Evolutionary conservation across 2,797 vertebrate genomes (phyloP).

Genomic region (Pipistrellus kuhlii): DNA sequence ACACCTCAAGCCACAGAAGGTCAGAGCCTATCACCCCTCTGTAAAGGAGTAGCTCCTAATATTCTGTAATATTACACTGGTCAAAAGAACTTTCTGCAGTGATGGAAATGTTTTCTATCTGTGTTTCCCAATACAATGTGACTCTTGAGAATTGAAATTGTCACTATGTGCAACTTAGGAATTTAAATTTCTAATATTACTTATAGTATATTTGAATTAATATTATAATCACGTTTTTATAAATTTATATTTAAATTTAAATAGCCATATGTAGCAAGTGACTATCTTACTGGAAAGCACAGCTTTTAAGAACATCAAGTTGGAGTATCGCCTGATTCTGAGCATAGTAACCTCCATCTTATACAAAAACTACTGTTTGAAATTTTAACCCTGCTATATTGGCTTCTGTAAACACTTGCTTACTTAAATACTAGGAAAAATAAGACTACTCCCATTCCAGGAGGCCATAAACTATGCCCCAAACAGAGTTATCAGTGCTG

Average conservation of each 20-base stretch:
- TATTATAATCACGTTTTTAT: background rate
- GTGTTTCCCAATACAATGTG: background rate
- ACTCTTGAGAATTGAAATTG: background rate
- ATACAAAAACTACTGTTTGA: too few species aligned
- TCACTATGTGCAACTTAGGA: background rate
- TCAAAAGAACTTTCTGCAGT: background rate
- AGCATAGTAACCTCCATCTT: too few species aligned
- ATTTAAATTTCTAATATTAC: background rate
- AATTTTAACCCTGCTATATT: too few species aligned
- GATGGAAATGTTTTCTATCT: background rate
- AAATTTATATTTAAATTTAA: background rate
- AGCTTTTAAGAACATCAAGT: background rate
- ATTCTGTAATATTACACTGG: background rate
- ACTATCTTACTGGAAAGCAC: background rate
- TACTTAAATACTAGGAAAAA: too few species aligned
- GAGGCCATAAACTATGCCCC: too few species aligned
- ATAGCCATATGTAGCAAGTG: background rate
- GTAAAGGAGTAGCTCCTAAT: background rate
- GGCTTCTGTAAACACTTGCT: too few species aligned
- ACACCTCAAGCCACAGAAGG: background rate
- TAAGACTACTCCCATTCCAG: too few species aligned
- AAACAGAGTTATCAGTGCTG: too few species aligned
- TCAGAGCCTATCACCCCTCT: background rate
- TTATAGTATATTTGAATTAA: constrained; percentile 10
- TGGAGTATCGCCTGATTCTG: too few species aligned